phyloP scores from a whole-genome alignment of 2,113 vertebrate species.

The Pipra filicauda region DNA sequence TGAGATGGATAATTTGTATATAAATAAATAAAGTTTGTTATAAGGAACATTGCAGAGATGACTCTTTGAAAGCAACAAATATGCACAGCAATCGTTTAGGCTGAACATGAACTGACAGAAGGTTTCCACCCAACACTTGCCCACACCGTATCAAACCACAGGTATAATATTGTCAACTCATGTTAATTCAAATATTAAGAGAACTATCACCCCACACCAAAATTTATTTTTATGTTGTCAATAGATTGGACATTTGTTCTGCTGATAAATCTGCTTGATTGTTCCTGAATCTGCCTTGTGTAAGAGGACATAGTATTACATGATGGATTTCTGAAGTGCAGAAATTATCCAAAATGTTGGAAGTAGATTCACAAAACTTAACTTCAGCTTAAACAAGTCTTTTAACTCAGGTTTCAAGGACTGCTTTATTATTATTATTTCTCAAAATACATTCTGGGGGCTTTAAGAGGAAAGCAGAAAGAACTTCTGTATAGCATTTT shows the following conservation, averaged over 20 bases:
- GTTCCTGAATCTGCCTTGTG: background rate
- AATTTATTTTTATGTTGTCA: background rate
- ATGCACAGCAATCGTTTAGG: background rate
- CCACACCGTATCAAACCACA: background rate
- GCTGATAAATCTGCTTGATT: background rate
- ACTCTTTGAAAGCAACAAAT: background rate
- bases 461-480: slow-evolving; percentile 11
- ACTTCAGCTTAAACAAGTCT: background rate
- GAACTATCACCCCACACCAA: background rate
- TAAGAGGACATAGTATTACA: background rate
- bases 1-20: background rate
- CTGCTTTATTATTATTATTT: slow-evolving; percentile 16
- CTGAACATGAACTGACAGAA: background rate
- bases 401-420: background rate
- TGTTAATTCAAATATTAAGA: background rate
- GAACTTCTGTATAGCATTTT: background rate
- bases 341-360: background rate
- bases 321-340: background rate
- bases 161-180: background rate
- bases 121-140: background rate
- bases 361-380: background rate
- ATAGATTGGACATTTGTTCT: background rate
- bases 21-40: background rate
- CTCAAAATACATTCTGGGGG: background rate
- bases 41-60: background rate